phyloP scores from a whole-genome alignment of 2,113 vertebrate genomes.

The Progne subis region DNA sequence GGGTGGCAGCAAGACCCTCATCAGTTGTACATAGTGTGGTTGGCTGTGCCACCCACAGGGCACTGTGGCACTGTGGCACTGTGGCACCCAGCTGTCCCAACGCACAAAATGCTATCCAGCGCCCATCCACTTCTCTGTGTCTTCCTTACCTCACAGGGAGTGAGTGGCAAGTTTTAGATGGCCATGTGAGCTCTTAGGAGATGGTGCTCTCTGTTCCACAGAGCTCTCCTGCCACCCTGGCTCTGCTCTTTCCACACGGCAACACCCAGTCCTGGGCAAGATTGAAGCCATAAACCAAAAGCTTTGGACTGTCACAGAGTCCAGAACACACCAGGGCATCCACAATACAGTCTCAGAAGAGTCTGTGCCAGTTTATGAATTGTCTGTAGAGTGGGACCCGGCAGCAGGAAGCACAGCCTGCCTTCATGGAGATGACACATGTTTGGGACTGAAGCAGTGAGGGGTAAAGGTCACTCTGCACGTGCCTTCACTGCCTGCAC shows the following conservation, averaged over 20 bases:
- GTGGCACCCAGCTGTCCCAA: not conserved
- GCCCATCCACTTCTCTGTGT: not conserved
- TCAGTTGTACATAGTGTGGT: fast-evolving
- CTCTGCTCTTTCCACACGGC: not conserved
- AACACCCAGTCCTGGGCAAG: not conserved
- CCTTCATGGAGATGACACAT: not conserved
- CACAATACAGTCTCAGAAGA: not conserved
- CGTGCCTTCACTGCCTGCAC: not conserved
- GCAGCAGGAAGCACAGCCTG: not conserved
- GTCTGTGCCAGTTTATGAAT: not conserved
- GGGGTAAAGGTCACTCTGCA: not conserved
- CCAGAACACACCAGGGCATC: not conserved
- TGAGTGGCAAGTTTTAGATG: not conserved
- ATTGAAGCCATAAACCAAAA: not conserved
- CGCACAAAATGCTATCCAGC: not conserved
- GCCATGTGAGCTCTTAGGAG: not conserved
- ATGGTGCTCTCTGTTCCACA: not conserved
- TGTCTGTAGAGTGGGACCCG: not conserved
- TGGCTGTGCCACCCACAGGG: not conserved
- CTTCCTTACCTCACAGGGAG: not conserved
- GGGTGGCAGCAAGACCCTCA: not conserved
- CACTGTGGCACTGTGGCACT: too few species aligned
- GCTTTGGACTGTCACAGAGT: not conserved
- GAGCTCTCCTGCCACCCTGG: not conserved
- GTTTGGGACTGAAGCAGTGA: not conserved